phyloP scores from a whole-genome alignment of 2,888 invertebrate species.

The Notodonta dromedarius region DNA sequence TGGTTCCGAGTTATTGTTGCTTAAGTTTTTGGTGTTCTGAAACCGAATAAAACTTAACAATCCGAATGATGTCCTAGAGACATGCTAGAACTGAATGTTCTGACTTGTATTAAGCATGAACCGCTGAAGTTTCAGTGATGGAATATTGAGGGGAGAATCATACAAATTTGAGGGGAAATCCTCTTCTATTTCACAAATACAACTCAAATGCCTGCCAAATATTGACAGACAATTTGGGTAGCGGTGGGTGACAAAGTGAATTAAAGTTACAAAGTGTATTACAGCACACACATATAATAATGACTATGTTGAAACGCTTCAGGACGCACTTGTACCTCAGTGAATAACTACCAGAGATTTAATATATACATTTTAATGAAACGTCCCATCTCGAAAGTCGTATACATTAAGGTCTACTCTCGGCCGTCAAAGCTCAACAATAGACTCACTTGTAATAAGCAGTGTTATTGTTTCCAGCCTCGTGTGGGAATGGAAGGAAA shows the following conservation, averaged over 20 bases:
- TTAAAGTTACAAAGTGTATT: not conserved
- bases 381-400: not conserved
- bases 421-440: conserved; percentile 16
- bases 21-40: not conserved
- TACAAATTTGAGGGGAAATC: not conserved
- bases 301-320: not conserved
- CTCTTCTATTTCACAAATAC: not conserved
- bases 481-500: conserved; percentile 25
- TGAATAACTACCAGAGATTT: not conserved
- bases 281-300: too few species aligned
- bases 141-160: too few species aligned
- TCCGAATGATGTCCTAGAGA: too few species aligned
- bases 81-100: too few species aligned
- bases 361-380: not conserved
- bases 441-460: conserved; percentile 23
- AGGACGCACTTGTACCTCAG: not conserved
- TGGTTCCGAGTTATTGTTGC: too few species aligned
- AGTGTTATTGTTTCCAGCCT: conserved; percentile 27
- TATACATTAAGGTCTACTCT: not conserved
- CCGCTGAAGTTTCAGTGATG: too few species aligned
- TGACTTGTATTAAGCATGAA: too few species aligned
- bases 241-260: not conserved
- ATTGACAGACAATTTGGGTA: not conserved
- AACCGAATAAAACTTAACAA: not conserved
- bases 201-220: not conserved